A percentile compares a stretch with the other conserved stretches of the same genome.
These are phyloP conservation scores for Seriola rivoliana DNA, from an alignment of 2,113 vertebrate genomes.

Conservation along the genomic window DNA sequence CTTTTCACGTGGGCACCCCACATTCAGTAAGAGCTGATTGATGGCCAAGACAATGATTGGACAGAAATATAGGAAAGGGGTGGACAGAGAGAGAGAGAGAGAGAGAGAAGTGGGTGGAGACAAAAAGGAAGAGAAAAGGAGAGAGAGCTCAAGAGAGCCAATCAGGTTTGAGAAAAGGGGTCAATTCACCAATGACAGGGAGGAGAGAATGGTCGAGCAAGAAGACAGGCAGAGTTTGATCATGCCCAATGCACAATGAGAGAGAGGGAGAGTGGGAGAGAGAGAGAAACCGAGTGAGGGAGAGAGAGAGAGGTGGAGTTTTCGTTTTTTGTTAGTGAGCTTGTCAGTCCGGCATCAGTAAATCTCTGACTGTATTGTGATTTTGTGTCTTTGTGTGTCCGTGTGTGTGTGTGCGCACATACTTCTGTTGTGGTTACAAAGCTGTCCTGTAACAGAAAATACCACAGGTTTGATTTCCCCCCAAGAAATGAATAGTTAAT, in stretches of 20 bases:
- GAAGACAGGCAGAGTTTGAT: conserved; percentile 57
- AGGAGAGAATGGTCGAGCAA: conserved; percentile 74
- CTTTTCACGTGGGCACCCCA: conserved; percentile 85
- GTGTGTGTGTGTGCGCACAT: neutral
- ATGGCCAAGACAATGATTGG: conserved; percentile 90
- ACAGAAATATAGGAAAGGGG: conserved; percentile 69
- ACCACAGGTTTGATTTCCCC: neutral
- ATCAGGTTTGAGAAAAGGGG: conserved; percentile 67
- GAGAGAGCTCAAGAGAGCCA: conserved; percentile 70
- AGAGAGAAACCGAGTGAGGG: conserved; percentile 5
- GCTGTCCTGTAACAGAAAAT: neutral
- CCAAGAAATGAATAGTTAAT: too few relatives aligned
- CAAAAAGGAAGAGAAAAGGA: conserved; percentile 48
- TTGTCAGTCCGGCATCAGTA: conserved; percentile 59
- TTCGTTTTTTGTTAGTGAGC: conserved; percentile 57
- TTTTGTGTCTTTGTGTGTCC: conserved; percentile 18
- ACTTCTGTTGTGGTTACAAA: too few relatives aligned
- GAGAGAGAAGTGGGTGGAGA: conserved; percentile 45
- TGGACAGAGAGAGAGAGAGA: conserved; percentile 12
- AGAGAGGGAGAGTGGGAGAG: conserved; percentile 42
- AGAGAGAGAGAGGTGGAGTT: conserved; percentile 5
- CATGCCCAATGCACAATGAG: conserved; percentile 1
- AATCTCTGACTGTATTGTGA: conserved; percentile 41
- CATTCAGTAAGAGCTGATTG: conserved; percentile 91
- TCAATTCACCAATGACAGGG: conserved; percentile 60